Base-by-base conservation (phyloP, 1,140 invertebrate genomes). In the Apis florea region DNA sequence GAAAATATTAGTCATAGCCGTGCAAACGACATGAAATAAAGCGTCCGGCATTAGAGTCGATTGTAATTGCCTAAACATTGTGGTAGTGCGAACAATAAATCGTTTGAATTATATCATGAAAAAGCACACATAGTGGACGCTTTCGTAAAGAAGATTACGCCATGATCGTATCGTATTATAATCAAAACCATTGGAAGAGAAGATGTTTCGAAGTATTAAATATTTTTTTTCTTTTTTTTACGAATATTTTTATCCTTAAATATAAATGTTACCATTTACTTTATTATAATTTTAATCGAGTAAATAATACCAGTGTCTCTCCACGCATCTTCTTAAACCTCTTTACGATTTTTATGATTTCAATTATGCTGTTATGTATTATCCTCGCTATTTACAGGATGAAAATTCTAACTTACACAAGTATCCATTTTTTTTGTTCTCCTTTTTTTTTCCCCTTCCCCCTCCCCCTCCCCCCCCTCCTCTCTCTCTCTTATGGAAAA, bases 41-140 rank as follows among this genome's bases (percentile, higher is more conserved):
- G 24, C 47, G 21, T 10, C 54, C 17, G 9, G 40, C 53, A n/a
- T 49, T 61, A 73, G 49, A 40, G 59, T 31, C 69, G 70, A 73
- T 66, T 54, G 70, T 79, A 73, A 73, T 79, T 63, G 78, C 17
- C 70, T 56, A 74, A 80, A 80, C 78, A 80, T 80, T 74, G 78
- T 12, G 78, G 78, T 15, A 19, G n/a, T 24, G 40, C 1, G 78
- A 66, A 80, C 31, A 51, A 73, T 66, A 80, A 80, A 66, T 74
- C 70, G 8, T 66, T 54, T 40, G 24, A 63, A 64, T 53, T 79
- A 56, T 24, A 26, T 54, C 51, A 2, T 17, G 68, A 49, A 63
- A 31, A 54, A 58, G 10, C 31, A 40, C 6, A 40, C 31, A 40
- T 40, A 6, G n/a, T n/a, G n/a, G 31, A 40, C 0, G 31, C 9